Conservation (phyloP, 2,113 vertebrate species). For the Picathartes gymnocephalus region DNA sequence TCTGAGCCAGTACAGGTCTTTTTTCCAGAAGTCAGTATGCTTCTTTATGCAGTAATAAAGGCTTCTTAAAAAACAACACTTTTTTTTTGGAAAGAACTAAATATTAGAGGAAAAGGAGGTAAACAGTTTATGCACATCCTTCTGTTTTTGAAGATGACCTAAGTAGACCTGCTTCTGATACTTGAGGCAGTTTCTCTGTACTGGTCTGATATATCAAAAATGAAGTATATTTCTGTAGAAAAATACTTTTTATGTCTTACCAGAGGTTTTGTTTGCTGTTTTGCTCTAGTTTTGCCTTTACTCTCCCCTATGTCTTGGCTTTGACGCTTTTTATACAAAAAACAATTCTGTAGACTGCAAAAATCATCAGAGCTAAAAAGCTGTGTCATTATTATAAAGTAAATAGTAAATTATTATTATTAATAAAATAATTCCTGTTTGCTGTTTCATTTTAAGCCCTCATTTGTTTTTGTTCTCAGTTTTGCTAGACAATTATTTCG, state of each 20-base stretch:
- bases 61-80: not conserved
- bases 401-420: not conserved
- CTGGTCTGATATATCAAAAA: not conserved
- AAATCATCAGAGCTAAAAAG: not conserved
- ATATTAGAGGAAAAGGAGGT: not conserved
- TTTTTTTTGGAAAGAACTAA: not conserved
- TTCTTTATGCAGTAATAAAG: not conserved
- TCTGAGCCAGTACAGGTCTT: not conserved
- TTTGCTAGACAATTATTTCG: not conserved
- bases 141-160: not conserved
- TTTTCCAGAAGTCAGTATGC: not conserved
- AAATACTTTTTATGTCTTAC: not conserved
- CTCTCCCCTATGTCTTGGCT: not conserved
- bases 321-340: not conserved
- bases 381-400: not conserved
- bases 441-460: not conserved
- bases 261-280: not conserved
- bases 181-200: not conserved
- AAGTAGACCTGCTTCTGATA: not conserved
- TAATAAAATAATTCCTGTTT: not conserved
- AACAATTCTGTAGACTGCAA: not conserved
- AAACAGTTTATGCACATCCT: not conserved
- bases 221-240: not conserved
- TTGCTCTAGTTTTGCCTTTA: not conserved
- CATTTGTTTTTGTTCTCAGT: not conserved